Conservation (phyloP, 2,888 invertebrate genomes). For the Achlya flavicornis region DNA sequence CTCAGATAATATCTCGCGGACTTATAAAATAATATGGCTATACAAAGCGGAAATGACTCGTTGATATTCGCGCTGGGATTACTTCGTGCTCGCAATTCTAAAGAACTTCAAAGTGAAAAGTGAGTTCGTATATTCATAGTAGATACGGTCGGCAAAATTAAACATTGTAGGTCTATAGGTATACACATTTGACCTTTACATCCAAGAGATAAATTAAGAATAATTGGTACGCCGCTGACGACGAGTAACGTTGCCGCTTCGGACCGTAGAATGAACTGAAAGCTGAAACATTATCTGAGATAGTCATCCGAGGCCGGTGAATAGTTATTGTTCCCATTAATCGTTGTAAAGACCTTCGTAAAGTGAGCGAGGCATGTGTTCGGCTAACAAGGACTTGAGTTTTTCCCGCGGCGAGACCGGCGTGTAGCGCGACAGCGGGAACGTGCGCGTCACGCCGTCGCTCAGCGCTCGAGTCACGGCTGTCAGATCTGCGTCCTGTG, state of each 20-base stretch:
- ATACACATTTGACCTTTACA: conserved; percentile 3
- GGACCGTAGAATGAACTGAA: conserved; percentile 6
- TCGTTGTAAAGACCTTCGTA: conserved; percentile 90
- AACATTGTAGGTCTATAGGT: conserved; percentile 24
- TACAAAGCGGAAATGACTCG: conserved; percentile 17
- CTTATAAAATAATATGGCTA: not conserved
- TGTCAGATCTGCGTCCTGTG: conserved; percentile 89
- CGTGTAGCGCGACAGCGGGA: conserved; percentile 92
- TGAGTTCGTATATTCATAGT: conserved; percentile 26
- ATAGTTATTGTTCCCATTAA: conserved; percentile 39
- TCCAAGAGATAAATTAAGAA: conserved; percentile 26
- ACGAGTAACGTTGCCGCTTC: conserved; percentile 10
- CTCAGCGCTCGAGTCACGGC: conserved; percentile 90
- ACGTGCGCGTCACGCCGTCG: conserved; percentile 91
- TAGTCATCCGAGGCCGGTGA: conserved; percentile 25
- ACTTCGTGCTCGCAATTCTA: conserved; percentile 15
- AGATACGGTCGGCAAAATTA: conserved; percentile 24
- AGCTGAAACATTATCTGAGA: conserved; percentile 26
- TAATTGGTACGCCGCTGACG: conserved; percentile 13
- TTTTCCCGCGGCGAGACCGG: conserved; percentile 91
- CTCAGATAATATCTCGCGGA: not conserved
- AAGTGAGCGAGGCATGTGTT: conserved; percentile 91
- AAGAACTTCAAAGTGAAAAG: conserved; percentile 26
- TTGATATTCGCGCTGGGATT: conserved; percentile 5
- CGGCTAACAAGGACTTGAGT: conserved; percentile 90